Percentiles rank a stretch among this genome's conserved stretches.
phyloP scores from a whole-genome alignment of 2,888 invertebrate genomes.

The Cyclophora punctaria region DNA sequence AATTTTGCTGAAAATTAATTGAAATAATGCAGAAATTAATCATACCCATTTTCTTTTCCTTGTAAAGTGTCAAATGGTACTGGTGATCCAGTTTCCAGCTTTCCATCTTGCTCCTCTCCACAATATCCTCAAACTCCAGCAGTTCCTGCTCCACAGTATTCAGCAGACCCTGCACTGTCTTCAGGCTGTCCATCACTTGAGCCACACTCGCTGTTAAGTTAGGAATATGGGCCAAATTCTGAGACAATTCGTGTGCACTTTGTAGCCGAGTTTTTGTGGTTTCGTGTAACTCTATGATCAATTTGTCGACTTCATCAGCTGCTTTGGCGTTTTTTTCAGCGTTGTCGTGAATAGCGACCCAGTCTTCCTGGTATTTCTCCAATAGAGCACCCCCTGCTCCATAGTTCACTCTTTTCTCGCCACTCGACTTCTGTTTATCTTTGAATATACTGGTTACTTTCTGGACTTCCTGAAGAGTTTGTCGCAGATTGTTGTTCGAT shows the following conservation, averaged over 20 bases:
- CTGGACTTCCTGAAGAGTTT: constrained; percentile 63
- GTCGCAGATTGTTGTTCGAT: constrained; percentile 56
- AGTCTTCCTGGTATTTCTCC: constrained; percentile 81
- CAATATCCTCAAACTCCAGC: constrained; percentile 78
- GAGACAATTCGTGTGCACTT: constrained; percentile 50
- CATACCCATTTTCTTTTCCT: constrained; percentile 81
- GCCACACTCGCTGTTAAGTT: constrained; percentile 59
- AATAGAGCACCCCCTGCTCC: constrained; percentile 81
- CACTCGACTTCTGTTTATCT: constrained; percentile 49
- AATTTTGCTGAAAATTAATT: neutral
- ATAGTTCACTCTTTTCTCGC: constrained; percentile 57
- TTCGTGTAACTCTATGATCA: constrained; percentile 52
- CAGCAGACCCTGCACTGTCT: constrained; percentile 72
- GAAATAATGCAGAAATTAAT: neutral
- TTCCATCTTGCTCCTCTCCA: constrained; percentile 81
- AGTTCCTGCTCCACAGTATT: constrained; percentile 79
- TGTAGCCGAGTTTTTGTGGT: constrained; percentile 42
- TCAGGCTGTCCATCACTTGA: constrained; percentile 67
- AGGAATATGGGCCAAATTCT: constrained; percentile 51
- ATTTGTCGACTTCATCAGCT: constrained; percentile 70
- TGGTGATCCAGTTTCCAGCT: constrained; percentile 82
- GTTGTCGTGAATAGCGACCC: constrained; percentile 80
- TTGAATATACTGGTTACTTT: constrained; percentile 60
- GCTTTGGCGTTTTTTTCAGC: constrained; percentile 80
- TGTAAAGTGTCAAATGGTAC: constrained; percentile 81